Evolutionary conservation across 1,140 invertebrate species (phyloP).

Genomic region (Charaxes varanes): DNA sequence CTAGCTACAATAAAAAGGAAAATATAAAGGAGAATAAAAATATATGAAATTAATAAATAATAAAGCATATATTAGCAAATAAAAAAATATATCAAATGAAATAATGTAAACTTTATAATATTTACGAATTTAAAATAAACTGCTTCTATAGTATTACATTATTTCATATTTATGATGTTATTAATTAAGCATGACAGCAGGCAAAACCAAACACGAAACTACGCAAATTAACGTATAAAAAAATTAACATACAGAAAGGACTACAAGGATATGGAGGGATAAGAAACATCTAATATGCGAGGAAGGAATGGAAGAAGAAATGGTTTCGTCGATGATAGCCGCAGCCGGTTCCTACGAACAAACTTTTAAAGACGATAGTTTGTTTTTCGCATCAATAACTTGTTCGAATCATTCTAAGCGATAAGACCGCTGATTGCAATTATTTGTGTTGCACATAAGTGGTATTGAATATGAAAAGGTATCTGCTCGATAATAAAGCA

Average conservation of each 20-base stretch:
- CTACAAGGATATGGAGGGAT: constrained; percentile 35
- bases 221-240: constrained; percentile 45
- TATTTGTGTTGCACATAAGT: constrained; percentile 2
- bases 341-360: constrained; percentile 64
- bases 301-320: constrained; percentile 47
- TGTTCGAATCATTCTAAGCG: not conserved
- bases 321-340: constrained; percentile 68
- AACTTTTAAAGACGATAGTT: constrained; percentile 10
- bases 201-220: constrained; percentile 22
- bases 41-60: constrained; percentile 22
- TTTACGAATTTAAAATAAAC: not conserved
- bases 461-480: not conserved
- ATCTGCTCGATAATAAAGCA: constrained; percentile 26
- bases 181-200: constrained; percentile 41
- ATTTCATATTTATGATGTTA: constrained; percentile 36
- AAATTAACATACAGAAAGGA: constrained; percentile 55
- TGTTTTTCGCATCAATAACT: constrained; percentile 1
- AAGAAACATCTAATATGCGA: constrained; percentile 37
- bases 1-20: constrained; percentile 29
- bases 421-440: too few species aligned
- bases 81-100: constrained; percentile 13
- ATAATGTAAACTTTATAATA: constrained; percentile 16
- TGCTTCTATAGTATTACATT: constrained; percentile 15
- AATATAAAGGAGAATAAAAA: constrained; percentile 24
- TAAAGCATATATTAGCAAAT: constrained; percentile 17